phyloP scores from a whole-genome alignment of 2,797 vertebrate species.

The Dendrocincla fuliginosa region DNA sequence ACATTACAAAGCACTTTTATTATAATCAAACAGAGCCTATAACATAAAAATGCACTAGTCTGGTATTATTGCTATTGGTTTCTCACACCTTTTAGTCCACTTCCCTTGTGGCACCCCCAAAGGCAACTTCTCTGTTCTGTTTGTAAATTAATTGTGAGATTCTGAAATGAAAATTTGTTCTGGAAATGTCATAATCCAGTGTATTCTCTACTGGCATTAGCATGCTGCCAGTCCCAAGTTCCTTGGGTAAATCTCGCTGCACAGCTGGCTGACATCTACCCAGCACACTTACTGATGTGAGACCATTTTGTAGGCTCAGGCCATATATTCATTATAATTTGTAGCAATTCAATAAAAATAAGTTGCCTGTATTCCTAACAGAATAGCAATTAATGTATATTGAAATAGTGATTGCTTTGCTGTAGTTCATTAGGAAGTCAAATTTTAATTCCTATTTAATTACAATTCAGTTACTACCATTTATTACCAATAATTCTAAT shows the following conservation, averaged over 20 bases:
- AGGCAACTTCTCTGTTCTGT: neutral
- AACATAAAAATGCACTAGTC: neutral
- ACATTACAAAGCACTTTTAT: neutral
- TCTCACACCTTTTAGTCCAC: neutral
- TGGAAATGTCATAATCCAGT: neutral
- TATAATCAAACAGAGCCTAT: neutral
- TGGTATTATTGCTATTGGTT: neutral
- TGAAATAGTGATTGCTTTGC: conserved; percentile 70
- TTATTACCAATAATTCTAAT: conserved; percentile 73
- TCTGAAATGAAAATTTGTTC: neutral
- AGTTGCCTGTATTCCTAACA: conserved; percentile 58
- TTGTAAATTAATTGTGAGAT: neutral
- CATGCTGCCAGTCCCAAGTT: neutral
- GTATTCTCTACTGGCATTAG: neutral
- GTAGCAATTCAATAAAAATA: conserved; percentile 62
- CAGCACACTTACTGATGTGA: neutral
- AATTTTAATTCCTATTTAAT: conserved; percentile 78
- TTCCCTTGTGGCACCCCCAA: neutral
- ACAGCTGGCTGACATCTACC: conserved; percentile 2
- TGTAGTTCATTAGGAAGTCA: conserved; percentile 73
- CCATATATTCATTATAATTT: conserved; percentile 42
- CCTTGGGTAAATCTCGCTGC: neutral
- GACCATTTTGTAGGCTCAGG: neutral
- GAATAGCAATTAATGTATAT: conserved; percentile 54
- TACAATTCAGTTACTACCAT: conserved; percentile 69